These are phyloP conservation scores for Mycetomoellerius zeteki DNA, from an alignment of 1,140 invertebrate genomes.

Conservation along the genomic window DNA sequence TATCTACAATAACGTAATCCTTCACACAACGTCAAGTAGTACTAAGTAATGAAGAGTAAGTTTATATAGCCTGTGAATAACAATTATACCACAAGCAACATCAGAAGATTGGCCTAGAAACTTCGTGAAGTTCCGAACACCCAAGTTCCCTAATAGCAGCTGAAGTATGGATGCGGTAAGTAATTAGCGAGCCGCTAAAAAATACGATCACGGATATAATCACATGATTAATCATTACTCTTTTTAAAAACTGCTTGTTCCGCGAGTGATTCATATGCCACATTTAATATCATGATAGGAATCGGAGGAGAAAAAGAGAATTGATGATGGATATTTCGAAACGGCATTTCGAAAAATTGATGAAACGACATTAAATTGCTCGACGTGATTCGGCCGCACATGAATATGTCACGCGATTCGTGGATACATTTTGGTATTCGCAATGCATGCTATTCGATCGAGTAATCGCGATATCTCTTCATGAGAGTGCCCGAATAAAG, in stretches of 20 bases:
- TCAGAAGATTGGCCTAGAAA: conserved; percentile 41
- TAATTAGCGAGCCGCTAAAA: conserved; percentile 42
- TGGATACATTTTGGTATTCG: conserved; percentile 26
- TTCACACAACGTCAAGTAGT: not conserved
- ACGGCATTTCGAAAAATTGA: conserved; percentile 45
- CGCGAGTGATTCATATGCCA: conserved; percentile 9
- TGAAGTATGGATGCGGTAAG: conserved; percentile 29
- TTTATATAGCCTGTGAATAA: conserved; percentile 21
- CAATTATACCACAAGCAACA: conserved; percentile 37
- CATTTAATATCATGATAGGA: conserved; percentile 19
- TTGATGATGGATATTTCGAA: conserved; percentile 18
- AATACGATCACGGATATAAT: conserved; percentile 32
- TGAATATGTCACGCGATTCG: conserved; percentile 42
- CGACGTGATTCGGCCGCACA: conserved; percentile 19
- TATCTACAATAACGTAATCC: not conserved
- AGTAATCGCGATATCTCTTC: conserved; percentile 10
- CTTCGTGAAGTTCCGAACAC: conserved; percentile 21
- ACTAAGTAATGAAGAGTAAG: conserved; percentile 29
- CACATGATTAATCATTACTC: conserved; percentile 43
- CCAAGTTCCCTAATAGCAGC: conserved; percentile 32
- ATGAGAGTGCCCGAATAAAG: not conserved
- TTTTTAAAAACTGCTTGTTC: conserved; percentile 15
- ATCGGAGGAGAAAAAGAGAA: not conserved
- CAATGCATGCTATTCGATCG: conserved; percentile 16
- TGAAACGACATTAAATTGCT: conserved; percentile 30